Base-by-base conservation (phyloP, 2,888 invertebrate species). In the Ornithoptera priamus region DNA sequence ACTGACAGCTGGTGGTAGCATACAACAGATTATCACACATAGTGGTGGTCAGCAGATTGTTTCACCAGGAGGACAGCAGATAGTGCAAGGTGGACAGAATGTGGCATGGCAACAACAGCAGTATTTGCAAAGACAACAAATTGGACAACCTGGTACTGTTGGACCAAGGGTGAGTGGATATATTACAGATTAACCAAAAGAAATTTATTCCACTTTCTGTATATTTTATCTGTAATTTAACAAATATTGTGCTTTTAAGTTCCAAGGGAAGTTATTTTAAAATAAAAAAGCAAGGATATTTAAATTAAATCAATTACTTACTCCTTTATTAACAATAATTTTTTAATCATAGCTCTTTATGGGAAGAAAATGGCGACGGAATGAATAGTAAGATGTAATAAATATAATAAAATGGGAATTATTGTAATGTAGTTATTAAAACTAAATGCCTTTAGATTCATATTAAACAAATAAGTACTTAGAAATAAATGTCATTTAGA, bases 61-160 rank as follows among this genome's bases (percentile, higher is more conserved):
- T 10, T 89, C 92, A 0, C 92, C 92, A 0, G 90, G 90, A 0
- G 90, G 90, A 0, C 91, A 90, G 71, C 90, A 90, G 72, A 86
- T 91, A 30, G 88, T 92, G 15, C 91, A 89, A 76, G 90, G 89
- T 17, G 89, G 88, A 2, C 93, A 90, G 77, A 90, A 88, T 78
- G 90, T 92, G 15, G 85, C 90, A 0, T 92, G 92, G 92, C 92
- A 92, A 72, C 93, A 93, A 71, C 93, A 93, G 73, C 93, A 92
- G 74, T 93, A 92, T 70, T 80, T 93, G 74, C 91, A 91, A 74
- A 84, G 92, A 58, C 93, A 93, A 75, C 93, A 93, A 73, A 90
- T 92, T 20, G 92, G 90, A 50, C 94, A 93, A 74, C 92, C 92
- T 0, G 92, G 92, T 66, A 85, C 89, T 71, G 92, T 93, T 8